A percentile compares a stretch with the other conserved stretches of the same genome.
phyloP scores from a whole-genome alignment of 1,140 invertebrate genomes.

The Charaxes varanes region DNA sequence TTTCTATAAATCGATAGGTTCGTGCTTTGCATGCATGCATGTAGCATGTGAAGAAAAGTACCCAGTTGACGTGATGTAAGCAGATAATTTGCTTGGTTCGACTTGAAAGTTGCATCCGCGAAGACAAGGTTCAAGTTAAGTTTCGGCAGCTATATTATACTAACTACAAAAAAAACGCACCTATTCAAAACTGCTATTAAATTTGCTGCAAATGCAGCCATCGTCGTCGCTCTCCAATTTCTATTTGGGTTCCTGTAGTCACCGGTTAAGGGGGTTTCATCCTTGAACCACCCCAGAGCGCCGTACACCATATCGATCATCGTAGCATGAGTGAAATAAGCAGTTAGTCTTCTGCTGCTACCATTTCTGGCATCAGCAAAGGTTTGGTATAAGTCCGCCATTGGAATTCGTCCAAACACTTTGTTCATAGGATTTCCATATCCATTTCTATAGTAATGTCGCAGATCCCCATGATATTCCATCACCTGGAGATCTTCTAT shows the following conservation, averaged over 20 bases:
- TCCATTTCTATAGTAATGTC: conserved; percentile 75
- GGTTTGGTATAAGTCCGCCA: conserved; percentile 81
- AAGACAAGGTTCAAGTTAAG: too few relatives aligned
- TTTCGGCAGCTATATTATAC: too few relatives aligned
- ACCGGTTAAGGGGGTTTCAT: conserved; percentile 29
- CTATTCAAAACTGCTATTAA: conserved; percentile 47
- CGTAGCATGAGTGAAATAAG: conserved; percentile 39
- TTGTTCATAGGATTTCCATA: conserved; percentile 68
- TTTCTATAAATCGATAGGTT: too few relatives aligned
- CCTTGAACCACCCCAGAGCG: conserved; percentile 46
- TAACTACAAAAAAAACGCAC: conserved; percentile 26
- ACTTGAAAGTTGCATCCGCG: too few relatives aligned
- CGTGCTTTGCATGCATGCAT: too few relatives aligned
- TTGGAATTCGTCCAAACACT: conserved; percentile 80
- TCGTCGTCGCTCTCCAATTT: conserved; percentile 46
- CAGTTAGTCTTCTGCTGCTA: conserved; percentile 60
- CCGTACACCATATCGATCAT: conserved; percentile 46
- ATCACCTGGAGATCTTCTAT: conserved; percentile 81
- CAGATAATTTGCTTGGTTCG: too few relatives aligned
- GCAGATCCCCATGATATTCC: conserved; percentile 85
- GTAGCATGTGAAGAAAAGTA: too few relatives aligned
- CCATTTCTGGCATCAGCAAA: conserved; percentile 56
- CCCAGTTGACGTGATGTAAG: too few relatives aligned
- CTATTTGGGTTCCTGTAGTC: conserved; percentile 32
- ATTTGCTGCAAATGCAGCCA: conserved; percentile 39